A percentile compares a stretch with the other conserved stretches of the same genome.
Conservation (phyloP, 2,797 vertebrate species). For the Pterois miles region DNA sequence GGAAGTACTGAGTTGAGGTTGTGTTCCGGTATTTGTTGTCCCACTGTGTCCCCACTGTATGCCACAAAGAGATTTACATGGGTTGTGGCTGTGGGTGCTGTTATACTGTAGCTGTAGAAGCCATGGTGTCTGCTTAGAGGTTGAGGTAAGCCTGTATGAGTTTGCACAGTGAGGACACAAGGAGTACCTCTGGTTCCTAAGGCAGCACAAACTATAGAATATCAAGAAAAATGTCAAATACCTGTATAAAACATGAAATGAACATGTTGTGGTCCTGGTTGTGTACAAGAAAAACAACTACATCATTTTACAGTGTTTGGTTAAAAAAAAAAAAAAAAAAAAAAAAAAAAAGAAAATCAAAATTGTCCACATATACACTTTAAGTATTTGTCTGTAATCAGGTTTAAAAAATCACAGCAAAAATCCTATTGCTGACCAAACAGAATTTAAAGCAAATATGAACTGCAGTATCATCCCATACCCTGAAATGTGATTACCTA, state of each 20-base stretch:
- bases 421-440: too few relatives aligned
- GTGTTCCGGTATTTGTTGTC: constrained; percentile 77
- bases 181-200: constrained; percentile 72
- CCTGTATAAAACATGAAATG: constrained; percentile 34
- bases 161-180: constrained; percentile 80
- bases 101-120: constrained; percentile 63
- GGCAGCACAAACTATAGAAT: constrained; percentile 54
- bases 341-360: neutral
- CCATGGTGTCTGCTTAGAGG: constrained; percentile 68
- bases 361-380: neutral
- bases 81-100: constrained; percentile 72
- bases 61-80: constrained; percentile 59
- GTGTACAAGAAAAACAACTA: constrained; percentile 8
- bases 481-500: neutral
- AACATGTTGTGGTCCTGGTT: constrained; percentile 39
- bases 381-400: neutral
- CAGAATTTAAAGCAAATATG: neutral
- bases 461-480: neutral
- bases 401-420: constrained; percentile 10
- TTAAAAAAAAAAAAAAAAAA: neutral
- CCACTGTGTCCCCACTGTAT: constrained; percentile 81
- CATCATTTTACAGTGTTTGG: constrained; percentile 15
- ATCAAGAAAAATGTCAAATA: constrained; percentile 25
- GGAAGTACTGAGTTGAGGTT: constrained; percentile 76
- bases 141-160: constrained; percentile 68